Conservation (phyloP, 2,888 invertebrate species). For the Tipula vernalis region DNA sequence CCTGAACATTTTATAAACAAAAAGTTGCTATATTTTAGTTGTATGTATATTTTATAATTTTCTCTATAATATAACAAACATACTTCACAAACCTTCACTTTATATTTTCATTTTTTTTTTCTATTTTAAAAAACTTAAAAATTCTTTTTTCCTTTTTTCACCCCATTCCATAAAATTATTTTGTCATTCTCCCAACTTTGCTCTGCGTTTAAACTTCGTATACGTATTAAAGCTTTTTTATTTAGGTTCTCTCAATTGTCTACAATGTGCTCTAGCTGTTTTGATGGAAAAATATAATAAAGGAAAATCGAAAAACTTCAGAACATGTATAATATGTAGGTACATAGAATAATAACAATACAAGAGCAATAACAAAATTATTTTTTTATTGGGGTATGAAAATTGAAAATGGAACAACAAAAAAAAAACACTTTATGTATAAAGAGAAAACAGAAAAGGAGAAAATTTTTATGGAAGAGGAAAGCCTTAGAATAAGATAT, state of each 20-base stretch:
- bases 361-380: constrained; percentile 6
- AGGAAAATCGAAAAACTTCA: background rate
- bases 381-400: background rate
- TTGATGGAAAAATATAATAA: background rate
- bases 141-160: background rate
- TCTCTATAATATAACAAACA: background rate
- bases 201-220: background rate
- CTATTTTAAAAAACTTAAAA: background rate
- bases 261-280: background rate
- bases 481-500: background rate
- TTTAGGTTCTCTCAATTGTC: background rate
- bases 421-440: background rate
- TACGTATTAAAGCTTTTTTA: background rate
- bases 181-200: background rate
- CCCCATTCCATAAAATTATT: background rate
- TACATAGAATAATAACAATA: background rate
- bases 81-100: background rate
- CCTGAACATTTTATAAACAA: background rate
- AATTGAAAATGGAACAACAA: background rate
- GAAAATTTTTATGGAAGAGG: background rate
- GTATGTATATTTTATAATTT: background rate
- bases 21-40: background rate
- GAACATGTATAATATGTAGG: background rate
- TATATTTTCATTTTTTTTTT: background rate
- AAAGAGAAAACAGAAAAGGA: background rate